Evolutionary conservation across 2,888 invertebrate genomes (phyloP), one percentile per base, ranked within the genome.

Genomic region (Tolmerus cingulatus): DNA sequence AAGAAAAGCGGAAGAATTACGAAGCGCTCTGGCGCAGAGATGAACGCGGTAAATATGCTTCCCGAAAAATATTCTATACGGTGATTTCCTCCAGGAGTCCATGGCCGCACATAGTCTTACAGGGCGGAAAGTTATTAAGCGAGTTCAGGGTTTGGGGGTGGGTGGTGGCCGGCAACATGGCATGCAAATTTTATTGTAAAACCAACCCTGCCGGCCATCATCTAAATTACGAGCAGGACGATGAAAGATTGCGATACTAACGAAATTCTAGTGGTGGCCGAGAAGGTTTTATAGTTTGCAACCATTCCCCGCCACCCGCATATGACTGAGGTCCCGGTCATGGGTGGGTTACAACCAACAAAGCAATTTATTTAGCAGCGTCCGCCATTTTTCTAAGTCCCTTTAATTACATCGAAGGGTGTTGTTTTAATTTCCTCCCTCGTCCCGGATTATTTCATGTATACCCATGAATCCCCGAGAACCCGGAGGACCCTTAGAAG

Each of bases 391-490:
- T 88, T 86, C 87, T 74, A 87, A 88, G 86, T 74, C 88, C 87
- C 88, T 88, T 87, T 88, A 88, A 88, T 88, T 88, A 88, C 85
- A 87, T 86, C 74, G 87, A 87, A 88, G 89, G 89, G 88, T 89
- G 88, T 88, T 89, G 87, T 89, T 89, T 89, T 89, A 89, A 89
- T 89, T 87, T 88, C 77, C 74, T 87, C 46, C 55, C 74, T n/a
- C 16, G 16, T 74, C 74, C 85, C 46, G 85, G 40, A 57, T 43
- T 46, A 43, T 43, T 79, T 30, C 43, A 46, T 74, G 74, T 85
- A 7, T 43, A 46, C 14, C 43, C 43, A 46, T n/a, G 76, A 46
- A 34, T 34, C 37, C 76, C 30, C 34, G 23, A 40, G 40, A 40
- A 46, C 43, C 43, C 43, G 43, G 43, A 27, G 37, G 74, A 85